phyloP scores from a whole-genome alignment of 1,140 invertebrate genomes.

The Lysiphlebus fabarum region DNA sequence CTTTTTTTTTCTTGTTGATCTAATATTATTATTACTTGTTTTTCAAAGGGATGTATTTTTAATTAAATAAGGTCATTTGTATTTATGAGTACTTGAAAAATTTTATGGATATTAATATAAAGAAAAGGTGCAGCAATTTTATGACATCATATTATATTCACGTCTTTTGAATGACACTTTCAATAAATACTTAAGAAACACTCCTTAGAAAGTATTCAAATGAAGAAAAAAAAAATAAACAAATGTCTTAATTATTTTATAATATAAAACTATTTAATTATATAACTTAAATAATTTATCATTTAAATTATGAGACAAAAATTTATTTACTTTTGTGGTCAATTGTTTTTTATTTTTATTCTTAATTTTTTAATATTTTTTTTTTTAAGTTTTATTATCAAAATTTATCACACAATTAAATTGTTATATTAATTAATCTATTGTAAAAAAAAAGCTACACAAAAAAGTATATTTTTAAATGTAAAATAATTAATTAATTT shows the following conservation, averaged over 20 bases:
- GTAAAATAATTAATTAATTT: no score
- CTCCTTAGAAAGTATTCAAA: slow-evolving; percentile 24
- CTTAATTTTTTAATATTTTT: no score
- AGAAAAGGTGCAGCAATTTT: slow-evolving; percentile 20
- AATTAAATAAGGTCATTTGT: slow-evolving; percentile 8
- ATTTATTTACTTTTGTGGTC: no score
- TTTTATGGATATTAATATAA: slow-evolving; percentile 9
- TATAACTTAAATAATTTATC: no score
- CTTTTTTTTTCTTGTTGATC: neutral
- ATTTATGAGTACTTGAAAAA: neutral
- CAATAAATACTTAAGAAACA: slow-evolving; percentile 9
- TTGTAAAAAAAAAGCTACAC: no score
- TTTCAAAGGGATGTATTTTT: no score
- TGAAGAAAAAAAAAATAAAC: slow-evolving; percentile 13
- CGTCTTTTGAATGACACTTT: slow-evolving; percentile 7
- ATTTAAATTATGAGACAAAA: no score
- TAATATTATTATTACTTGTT: neutral
- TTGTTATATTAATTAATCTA: no score
- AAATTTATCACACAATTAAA: no score
- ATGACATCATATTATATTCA: slow-evolving; percentile 26
- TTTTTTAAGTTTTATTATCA: no score
- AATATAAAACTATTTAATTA: slow-evolving; percentile 2
- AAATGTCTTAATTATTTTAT: slow-evolving; percentile 17
- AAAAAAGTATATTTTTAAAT: no score
- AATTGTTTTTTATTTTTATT: no score